Evolutionary conservation across 2,888 invertebrate genomes (phyloP).

Genomic region (Scaptomyza polygonia): DNA sequence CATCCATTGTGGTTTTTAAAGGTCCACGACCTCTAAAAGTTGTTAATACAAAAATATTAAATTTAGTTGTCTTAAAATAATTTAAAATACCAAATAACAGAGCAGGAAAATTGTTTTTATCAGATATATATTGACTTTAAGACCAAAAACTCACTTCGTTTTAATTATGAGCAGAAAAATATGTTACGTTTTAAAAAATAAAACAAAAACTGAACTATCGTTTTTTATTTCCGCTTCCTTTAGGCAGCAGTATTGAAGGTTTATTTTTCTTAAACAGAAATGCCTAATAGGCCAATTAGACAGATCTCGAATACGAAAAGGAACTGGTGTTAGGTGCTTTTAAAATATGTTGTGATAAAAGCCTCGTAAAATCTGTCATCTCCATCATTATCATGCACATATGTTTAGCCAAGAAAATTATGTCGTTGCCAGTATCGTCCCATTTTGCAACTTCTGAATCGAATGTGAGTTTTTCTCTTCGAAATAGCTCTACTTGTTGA

Average conservation of each 20-base stretch:
- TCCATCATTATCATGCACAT: conserved; percentile 99
- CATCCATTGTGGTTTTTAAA: conserved; percentile 99
- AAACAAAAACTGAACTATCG: too few species aligned
- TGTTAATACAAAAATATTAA: background rate
- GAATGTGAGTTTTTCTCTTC: conserved; percentile 97
- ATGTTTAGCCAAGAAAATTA: conserved; percentile 98
- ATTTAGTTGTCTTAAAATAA: too few species aligned
- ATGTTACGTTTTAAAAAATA: too few species aligned
- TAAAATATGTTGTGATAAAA: background rate
- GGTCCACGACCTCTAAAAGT: conserved; percentile 94
- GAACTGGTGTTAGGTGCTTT: background rate
- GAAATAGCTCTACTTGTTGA: conserved; percentile 96
- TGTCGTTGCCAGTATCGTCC: conserved; percentile 99
- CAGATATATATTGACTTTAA: background rate
- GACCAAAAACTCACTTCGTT: background rate
- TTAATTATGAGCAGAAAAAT: too few species aligned
- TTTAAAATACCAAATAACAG: too few species aligned
- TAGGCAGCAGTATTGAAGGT: too few species aligned
- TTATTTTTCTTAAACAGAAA: background rate
- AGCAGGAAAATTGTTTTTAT: background rate
- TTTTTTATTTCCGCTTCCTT: too few species aligned
- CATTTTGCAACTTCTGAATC: conserved; percentile 99
- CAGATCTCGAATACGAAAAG: background rate
- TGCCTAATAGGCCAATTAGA: background rate
- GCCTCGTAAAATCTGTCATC: conserved; percentile 99